A percentile compares a stretch with the other conserved stretches of the same genome.
phyloP scores from a whole-genome alignment of 2,113 vertebrate species.

The mouse (Mus musculus) region GRCm39 chr1:21193001-21193500 shows the following conservation, averaged over 20 bases:
- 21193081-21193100: no score
- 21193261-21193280: neutral
- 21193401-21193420: neutral
- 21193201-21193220: neutral
- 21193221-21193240: neutral
- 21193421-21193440: neutral
- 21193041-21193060: no score
- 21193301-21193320: neutral
- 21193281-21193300: neutral
- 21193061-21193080: no score
- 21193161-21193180: neutral
- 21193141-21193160: neutral
- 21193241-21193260: conserved; percentile 1
- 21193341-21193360: neutral
- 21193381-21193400: conserved; percentile 11
- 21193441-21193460: neutral
- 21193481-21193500: neutral
- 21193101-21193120: no score
- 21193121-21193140: no score
- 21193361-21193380: neutral
- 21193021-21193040: no score
- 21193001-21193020: no score
- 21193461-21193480: neutral
- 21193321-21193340: neutral
- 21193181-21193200: neutral